These are phyloP conservation scores for Oryctolagus cuniculus DNA, from an alignment of 2,113 vertebrate species.

Conservation along the genomic window DNA sequence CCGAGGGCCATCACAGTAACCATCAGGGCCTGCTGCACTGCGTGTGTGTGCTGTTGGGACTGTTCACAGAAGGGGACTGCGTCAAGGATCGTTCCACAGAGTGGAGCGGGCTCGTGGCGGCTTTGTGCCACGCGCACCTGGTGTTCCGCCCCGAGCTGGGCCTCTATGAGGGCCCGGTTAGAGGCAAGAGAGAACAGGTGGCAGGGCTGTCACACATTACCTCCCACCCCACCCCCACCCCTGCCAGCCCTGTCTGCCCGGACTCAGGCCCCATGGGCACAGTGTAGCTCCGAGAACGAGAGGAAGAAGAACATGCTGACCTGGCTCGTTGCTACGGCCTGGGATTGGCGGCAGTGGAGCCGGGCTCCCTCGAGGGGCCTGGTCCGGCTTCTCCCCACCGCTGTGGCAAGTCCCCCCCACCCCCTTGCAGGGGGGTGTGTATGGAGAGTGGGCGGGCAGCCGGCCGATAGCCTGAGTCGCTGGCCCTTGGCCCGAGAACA, in stretches of 20 bases:
- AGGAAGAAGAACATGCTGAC: constrained; percentile 64
- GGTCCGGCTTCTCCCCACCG: constrained; percentile 21
- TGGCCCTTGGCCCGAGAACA: constrained; percentile 68
- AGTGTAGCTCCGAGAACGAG: background rate
- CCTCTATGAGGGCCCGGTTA: background rate
- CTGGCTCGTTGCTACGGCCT: constrained; percentile 68
- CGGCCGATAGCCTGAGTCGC: constrained; percentile 53
- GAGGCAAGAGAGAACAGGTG: background rate
- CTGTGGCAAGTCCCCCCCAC: constrained; percentile 41
- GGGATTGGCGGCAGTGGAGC: constrained; percentile 60
- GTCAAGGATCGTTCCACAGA: background rate
- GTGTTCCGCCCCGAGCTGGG: background rate
- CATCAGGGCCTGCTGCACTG: background rate
- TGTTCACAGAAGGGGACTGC: background rate
- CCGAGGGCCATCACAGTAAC: background rate
- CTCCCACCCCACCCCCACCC: background rate
- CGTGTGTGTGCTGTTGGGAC: background rate
- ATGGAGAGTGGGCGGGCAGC: constrained; percentile 38
- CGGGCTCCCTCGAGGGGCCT: constrained; percentile 61
- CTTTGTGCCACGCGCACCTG: background rate
- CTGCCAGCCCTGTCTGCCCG: constrained; percentile 15
- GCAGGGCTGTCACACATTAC: background rate
- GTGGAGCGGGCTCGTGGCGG: background rate
- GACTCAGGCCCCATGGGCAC: constrained; percentile 21
- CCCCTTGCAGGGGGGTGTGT: background rate